A percentile compares a stretch with the other conserved stretches of the same genome.
Conservation (phyloP, 2,888 invertebrate species). For the Neocrepidodera transversa region DNA sequence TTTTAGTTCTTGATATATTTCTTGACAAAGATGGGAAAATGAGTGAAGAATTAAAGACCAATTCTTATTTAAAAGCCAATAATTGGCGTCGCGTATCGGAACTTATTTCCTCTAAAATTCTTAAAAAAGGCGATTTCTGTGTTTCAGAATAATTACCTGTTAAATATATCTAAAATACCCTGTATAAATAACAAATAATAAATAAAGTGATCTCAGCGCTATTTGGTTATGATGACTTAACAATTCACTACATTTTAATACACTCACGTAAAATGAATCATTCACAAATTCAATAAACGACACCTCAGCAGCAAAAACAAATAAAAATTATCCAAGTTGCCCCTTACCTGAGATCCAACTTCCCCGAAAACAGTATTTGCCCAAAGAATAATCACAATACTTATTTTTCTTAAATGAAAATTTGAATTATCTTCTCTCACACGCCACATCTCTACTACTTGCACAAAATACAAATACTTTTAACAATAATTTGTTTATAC, state of each 20-base stretch:
- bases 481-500: slow-evolving; percentile 35
- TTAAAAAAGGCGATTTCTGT: too few relatives aligned
- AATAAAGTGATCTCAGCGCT: too few relatives aligned
- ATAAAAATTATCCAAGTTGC: background rate
- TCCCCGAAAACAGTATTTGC: background rate
- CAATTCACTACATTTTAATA: background rate
- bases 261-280: background rate
- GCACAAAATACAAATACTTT: slow-evolving; percentile 24
- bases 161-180: too few relatives aligned
- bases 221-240: too few relatives aligned
- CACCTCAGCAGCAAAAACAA: background rate
- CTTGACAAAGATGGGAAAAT: too few relatives aligned
- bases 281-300: background rate
- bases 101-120: too few relatives aligned
- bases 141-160: too few relatives aligned
- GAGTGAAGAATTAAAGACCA: too few relatives aligned
- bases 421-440: background rate
- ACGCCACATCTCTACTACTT: slow-evolving; percentile 7
- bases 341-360: background rate
- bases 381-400: background rate
- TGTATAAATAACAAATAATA: too few relatives aligned
- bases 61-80: too few relatives aligned
- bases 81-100: too few relatives aligned
- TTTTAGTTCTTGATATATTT: too few relatives aligned
- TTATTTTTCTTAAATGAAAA: background rate